phyloP scores from a whole-genome alignment of 2,797 vertebrate species.

The Helarctos malayanus region DNA sequence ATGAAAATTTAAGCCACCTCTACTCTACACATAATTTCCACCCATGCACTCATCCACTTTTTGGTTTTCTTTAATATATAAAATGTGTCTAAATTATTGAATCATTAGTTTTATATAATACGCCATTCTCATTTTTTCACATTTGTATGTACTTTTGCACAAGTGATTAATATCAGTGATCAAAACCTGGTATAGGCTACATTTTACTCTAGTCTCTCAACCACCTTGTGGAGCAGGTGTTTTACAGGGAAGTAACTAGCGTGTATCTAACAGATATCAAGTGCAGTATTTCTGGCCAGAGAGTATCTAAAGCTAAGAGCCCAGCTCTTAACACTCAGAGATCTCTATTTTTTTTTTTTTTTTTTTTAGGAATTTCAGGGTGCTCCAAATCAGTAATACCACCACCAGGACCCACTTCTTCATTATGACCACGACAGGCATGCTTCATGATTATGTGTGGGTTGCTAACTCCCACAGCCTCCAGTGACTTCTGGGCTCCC shows the following conservation, averaged over 20 bases:
- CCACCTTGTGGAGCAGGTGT: background rate
- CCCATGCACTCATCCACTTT: background rate
- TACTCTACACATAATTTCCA: background rate
- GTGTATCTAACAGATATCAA: background rate
- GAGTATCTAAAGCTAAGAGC: background rate
- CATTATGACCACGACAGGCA: background rate
- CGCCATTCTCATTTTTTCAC: background rate
- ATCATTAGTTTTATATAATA: background rate
- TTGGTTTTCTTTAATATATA: background rate
- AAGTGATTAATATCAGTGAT: background rate
- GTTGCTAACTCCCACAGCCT: background rate
- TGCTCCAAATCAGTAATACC: constrained; percentile 25
- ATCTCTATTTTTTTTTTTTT: background rate
- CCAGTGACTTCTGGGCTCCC: background rate
- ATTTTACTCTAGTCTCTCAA: background rate
- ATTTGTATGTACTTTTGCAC: background rate
- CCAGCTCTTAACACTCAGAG: background rate
- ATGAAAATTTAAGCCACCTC: background rate
- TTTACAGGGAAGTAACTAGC: background rate
- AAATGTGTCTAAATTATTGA: background rate
- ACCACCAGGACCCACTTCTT: background rate
- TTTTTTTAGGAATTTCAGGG: background rate
- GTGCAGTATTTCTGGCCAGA: background rate
- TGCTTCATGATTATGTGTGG: background rate
- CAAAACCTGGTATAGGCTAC: background rate